A percentile compares a stretch with the other conserved stretches of the same genome.
Conservation (phyloP, 2,113 vertebrate genomes). For the Corynorhinus townsendii region DNA sequence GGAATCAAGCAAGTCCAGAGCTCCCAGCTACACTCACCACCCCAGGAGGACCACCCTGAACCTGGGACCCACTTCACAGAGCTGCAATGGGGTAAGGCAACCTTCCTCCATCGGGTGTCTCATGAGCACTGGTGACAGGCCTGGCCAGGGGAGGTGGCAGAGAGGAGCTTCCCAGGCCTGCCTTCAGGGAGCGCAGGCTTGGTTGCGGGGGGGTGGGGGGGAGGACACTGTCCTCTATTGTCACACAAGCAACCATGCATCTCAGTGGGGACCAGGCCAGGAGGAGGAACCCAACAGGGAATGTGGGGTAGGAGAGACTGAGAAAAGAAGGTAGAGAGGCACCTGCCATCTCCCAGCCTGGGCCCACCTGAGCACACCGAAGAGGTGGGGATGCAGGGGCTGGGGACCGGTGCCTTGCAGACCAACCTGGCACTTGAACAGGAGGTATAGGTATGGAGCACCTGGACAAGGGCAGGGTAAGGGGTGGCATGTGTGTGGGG, state of each 20-base stretch:
- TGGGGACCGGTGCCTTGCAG: fast-evolving
- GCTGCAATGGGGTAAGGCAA: neutral
- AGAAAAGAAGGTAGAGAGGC: neutral
- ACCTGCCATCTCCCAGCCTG: fast-evolving
- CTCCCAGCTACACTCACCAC: neutral
- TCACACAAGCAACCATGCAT: neutral
- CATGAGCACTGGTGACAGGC: fast-evolving
- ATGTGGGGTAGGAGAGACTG: neutral
- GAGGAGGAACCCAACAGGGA: neutral
- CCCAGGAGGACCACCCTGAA: neutral
- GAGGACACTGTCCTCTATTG: fast-evolving
- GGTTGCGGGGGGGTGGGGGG: neutral
- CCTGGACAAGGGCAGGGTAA: too few relatives aligned
- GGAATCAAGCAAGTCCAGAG: neutral
- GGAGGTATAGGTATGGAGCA: neutral
- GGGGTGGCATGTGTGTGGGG: neutral
- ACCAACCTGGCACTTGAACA: neutral
- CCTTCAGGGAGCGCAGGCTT: neutral
- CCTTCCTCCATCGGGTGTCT: neutral
- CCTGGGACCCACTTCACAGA: neutral
- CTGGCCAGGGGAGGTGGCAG: neutral
- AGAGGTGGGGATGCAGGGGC: too few relatives aligned
- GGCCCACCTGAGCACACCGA: neutral
- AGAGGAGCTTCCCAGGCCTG: neutral
- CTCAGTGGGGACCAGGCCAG: neutral